phyloP scores from a whole-genome alignment of 2,888 invertebrate genomes.

The Matsumyia berberina region DNA sequence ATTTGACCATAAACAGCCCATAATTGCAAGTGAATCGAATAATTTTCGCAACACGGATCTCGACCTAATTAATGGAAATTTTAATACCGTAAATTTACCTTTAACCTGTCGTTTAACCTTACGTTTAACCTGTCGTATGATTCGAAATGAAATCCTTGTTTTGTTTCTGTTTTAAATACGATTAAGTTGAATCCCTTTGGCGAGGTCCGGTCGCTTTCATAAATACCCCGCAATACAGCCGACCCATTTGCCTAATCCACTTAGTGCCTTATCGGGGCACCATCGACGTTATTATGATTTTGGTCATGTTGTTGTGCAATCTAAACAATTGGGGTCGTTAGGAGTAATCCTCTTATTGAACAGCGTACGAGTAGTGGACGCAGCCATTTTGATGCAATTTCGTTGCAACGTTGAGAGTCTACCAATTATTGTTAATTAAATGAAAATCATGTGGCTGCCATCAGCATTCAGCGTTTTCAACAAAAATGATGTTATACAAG shows the following conservation, averaged over 20 bases:
- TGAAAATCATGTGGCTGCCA: constrained; percentile 4
- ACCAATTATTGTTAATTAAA: constrained; percentile 40
- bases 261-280: constrained; percentile 9
- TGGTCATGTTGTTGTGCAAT: constrained; percentile 21
- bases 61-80: not conserved
- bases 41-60: not conserved
- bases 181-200: not conserved
- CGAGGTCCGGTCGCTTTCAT: not conserved
- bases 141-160: not conserved
- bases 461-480: not conserved
- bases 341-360: constrained; percentile 23
- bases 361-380: not conserved
- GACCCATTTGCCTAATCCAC: constrained; percentile 20
- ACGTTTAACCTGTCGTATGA: not conserved
- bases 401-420: constrained; percentile 3
- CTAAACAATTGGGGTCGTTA: constrained; percentile 52
- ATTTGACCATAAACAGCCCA: not conserved
- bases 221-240: constrained; percentile 22
- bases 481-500: not conserved
- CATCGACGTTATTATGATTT: constrained; percentile 25
- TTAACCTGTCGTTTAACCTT: not conserved
- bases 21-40: not conserved
- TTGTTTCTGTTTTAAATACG: too few relatives aligned
- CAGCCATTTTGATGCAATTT: not conserved
- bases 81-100: not conserved